Conservation (phyloP, 2,797 vertebrate species). For the Diplodus puntazzo region DNA sequence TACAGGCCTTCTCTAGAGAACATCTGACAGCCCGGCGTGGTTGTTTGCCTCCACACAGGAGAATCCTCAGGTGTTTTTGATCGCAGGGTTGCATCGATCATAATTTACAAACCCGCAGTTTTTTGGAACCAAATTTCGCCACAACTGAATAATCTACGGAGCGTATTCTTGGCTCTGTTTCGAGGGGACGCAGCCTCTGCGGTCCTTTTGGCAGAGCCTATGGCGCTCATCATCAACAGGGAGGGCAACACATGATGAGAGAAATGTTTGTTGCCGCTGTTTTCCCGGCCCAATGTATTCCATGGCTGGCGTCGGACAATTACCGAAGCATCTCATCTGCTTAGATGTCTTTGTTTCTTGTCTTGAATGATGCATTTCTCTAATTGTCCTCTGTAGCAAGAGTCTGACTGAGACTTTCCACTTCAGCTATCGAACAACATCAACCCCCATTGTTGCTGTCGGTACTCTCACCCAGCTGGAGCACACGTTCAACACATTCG, state of each 20-base stretch:
- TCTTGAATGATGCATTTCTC: slow-evolving; percentile 49
- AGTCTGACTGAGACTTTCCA: slow-evolving; percentile 20
- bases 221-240: slow-evolving; percentile 48
- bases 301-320: slow-evolving; percentile 50
- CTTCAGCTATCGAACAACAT: slow-evolving; percentile 26
- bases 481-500: slow-evolving; percentile 40
- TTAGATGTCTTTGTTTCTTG: slow-evolving; percentile 47
- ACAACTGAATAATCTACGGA: neutral
- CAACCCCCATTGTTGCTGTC: slow-evolving; percentile 38
- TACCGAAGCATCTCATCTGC: slow-evolving; percentile 54
- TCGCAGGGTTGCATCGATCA: slow-evolving; percentile 18
- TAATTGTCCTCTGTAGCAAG: slow-evolving; percentile 46
- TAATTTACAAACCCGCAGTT: neutral
- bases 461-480: neutral
- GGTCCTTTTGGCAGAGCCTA: slow-evolving; percentile 53
- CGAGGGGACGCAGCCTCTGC: slow-evolving; percentile 29
- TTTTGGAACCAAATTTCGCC: slow-evolving; percentile 14
- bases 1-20: slow-evolving; percentile 21
- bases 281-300: slow-evolving; percentile 48
- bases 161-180: slow-evolving; percentile 10
- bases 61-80: slow-evolving; percentile 51
- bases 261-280: slow-evolving; percentile 55
- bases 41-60: slow-evolving; percentile 36
- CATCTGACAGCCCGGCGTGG: slow-evolving; percentile 27
- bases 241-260: slow-evolving; percentile 41